phyloP scores from a whole-genome alignment of 2,797 vertebrate species.

The Gallinago solitaria region DNA sequence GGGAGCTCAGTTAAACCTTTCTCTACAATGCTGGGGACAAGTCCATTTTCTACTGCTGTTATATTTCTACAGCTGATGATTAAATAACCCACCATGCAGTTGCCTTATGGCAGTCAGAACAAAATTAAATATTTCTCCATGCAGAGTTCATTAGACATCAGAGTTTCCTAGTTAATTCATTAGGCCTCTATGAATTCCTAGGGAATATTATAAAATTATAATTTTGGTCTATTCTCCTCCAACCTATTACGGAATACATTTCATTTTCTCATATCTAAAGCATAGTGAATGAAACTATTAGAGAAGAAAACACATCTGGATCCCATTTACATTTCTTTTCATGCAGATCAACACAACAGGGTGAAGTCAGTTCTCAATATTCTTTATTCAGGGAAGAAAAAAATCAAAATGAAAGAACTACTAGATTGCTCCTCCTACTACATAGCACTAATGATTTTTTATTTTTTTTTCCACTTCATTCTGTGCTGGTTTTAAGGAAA shows the following conservation, averaged over 20 bases:
- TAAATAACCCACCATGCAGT: slow-evolving; percentile 65
- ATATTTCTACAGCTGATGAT: slow-evolving; percentile 61
- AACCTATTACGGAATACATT: slow-evolving; percentile 47
- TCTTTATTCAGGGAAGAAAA: background rate
- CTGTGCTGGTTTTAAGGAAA: background rate
- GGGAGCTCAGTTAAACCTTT: background rate
- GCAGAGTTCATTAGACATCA: slow-evolving; percentile 72
- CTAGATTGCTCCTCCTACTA: slow-evolving; percentile 15
- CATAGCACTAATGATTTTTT: background rate
- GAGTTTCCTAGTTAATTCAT: slow-evolving; percentile 71
- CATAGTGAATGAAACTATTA: slow-evolving; percentile 49
- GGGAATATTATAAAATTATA: slow-evolving; percentile 71
- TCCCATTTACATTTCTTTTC: slow-evolving; percentile 59
- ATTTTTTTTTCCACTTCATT: background rate
- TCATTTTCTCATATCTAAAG: slow-evolving; percentile 50
- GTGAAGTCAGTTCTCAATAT: slow-evolving; percentile 39
- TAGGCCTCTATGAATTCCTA: slow-evolving; percentile 65
- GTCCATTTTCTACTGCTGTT: slow-evolving; percentile 31
- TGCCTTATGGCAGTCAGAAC: slow-evolving; percentile 55
- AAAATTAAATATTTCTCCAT: slow-evolving; percentile 69
- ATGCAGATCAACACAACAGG: slow-evolving; percentile 38
- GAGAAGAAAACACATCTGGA: slow-evolving; percentile 63
- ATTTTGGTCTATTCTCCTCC: slow-evolving; percentile 65
- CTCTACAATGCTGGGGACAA: background rate
- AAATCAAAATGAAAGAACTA: background rate